Percentiles rank a stretch among this genome's conserved stretches.
phyloP scores from a whole-genome alignment of 2,888 invertebrate genomes.

The Microchrysa polita region DNA sequence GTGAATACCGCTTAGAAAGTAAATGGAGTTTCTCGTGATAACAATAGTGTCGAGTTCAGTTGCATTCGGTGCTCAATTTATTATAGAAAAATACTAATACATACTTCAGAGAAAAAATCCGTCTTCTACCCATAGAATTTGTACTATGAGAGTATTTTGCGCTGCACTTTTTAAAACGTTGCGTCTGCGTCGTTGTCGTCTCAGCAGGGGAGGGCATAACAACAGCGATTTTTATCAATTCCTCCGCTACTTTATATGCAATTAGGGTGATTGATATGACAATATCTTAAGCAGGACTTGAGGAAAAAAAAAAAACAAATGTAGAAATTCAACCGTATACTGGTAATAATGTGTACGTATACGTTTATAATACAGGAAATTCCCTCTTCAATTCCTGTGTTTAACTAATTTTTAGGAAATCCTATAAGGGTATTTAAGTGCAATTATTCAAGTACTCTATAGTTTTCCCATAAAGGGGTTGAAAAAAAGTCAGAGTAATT shows the following conservation, averaged over 20 bases:
- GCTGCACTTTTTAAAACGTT: background rate
- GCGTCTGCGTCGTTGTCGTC: too few relatives aligned
- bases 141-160: too few relatives aligned
- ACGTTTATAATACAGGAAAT: constrained; percentile 11
- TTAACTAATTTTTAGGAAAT: background rate
- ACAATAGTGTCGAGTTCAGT: background rate
- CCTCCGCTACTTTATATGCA: constrained; percentile 32
- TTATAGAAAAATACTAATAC: background rate
- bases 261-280: constrained; percentile 38
- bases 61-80: background rate
- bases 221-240: constrained; percentile 40
- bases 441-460: background rate
- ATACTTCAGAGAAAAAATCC: too few relatives aligned
- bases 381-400: constrained; percentile 11
- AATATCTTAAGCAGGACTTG: constrained; percentile 4
- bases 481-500: too few relatives aligned
- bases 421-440: background rate
- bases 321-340: background rate
- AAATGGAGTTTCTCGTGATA: background rate
- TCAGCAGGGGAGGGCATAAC: background rate
- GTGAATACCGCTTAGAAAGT: background rate
- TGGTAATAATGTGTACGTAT: background rate
- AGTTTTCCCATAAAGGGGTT: constrained; percentile 2
- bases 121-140: too few relatives aligned
- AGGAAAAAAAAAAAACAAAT: background rate